phyloP scores from a whole-genome alignment of 2,888 invertebrate genomes.

The Stomorhina lunata region DNA sequence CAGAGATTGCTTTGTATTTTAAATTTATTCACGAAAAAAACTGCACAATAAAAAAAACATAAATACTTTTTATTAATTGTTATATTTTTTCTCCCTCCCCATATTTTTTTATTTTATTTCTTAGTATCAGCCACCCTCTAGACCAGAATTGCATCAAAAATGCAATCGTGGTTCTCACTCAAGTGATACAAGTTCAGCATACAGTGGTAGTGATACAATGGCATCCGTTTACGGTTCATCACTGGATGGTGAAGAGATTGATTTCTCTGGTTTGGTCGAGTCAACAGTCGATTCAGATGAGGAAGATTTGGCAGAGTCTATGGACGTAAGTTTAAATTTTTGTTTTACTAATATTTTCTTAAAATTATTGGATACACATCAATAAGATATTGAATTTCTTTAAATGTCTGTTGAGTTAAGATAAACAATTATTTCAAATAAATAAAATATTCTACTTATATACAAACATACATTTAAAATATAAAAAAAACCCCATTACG shows the following conservation, averaged over 20 bases:
- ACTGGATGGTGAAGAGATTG: conserved; percentile 90
- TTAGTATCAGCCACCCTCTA: conserved; percentile 70
- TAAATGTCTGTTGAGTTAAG: too few species aligned
- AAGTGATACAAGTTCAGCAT: conserved; percentile 97
- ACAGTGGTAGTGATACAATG: conserved; percentile 98
- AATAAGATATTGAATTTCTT: too few species aligned
- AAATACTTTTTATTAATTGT: conserved; percentile 45
- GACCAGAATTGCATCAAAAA: conserved; percentile 90
- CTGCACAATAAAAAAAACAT: conserved; percentile 21
- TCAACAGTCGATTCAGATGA: conserved; percentile 98
- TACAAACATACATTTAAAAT: too few species aligned
- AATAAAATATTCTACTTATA: too few species aligned
- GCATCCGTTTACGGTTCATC: conserved; percentile 94
- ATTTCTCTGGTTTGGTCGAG: conserved; percentile 95
- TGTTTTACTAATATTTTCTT: background rate
- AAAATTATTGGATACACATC: too few species aligned
- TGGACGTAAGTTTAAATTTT: conserved; percentile 85
- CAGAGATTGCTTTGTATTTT: conserved; percentile 54
- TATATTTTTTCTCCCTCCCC: background rate
- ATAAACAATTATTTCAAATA: too few species aligned
- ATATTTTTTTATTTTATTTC: background rate
- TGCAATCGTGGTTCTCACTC: conserved; percentile 91
- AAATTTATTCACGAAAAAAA: conserved; percentile 53
- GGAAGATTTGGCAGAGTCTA: conserved; percentile 93
- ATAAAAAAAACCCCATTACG: too few species aligned